Evolutionary conservation across 92 coral and sea anemone species (phyloP), one percentile per base, ranked within the genome.

Genomic region (Epizoanthus illoricatus): DNA sequence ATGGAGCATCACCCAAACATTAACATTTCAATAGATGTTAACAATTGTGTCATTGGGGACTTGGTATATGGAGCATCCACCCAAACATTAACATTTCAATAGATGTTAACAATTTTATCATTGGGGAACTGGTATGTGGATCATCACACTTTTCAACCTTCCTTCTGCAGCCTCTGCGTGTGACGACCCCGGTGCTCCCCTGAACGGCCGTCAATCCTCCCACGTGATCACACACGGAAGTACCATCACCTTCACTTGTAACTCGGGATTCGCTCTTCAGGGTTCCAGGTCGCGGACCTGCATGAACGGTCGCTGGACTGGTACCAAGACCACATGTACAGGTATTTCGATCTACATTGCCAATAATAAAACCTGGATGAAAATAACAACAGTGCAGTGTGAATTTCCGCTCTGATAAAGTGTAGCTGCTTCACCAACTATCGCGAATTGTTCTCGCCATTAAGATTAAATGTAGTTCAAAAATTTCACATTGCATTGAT

Each of bases 221-320:
- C 47, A 61, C 24, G 70, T 79, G 49, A 65, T 78, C 59, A 75
- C 69, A 5, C 91, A 89, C 79, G 97, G 99, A 67, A 91, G 92
- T 58, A 85, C 87, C 42, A 73, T 94, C 12, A 87, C 81, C 63
- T 88, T 89, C 62, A 9, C 89, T 12, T 96, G 99, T 45, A 93
- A 94, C 47, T 61, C 86, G 33, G 99, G 99, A 18, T 96, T 89
- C 76, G 24, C 74, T 57, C 78, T 96, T 15, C 84, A 83, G 21
- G 99, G 99, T 24, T 83, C 92, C 2, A 66, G 81, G 9, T 84
- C 81, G 75, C 76, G 95, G 67, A 89, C 89, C 66, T 95, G 98
- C 43, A 69, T 10, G 39, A 69, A 79, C 21, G 98, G 98, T 40
- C 87, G 75, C 21, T 95, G 98, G 98, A 91, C 89, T 88, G 98